Percentiles rank a stretch among this genome's conserved stretches.
phyloP scores from a whole-genome alignment of 2,888 invertebrate genomes.

The Fissipunctia ypsillon region DNA sequence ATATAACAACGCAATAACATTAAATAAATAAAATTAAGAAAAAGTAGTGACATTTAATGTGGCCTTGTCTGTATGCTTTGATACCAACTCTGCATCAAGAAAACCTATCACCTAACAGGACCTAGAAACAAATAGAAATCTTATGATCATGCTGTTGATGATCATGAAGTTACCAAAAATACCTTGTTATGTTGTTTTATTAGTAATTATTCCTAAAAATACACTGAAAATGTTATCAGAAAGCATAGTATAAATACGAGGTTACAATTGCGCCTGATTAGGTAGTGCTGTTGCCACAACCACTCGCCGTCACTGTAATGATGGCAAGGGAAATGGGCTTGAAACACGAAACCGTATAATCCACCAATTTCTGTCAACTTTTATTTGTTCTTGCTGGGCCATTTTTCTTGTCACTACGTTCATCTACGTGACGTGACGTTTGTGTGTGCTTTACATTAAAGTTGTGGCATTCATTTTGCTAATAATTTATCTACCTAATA shows the following conservation, averaged over 20 bases:
- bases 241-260: constrained; percentile 57
- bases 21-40: not conserved
- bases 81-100: not conserved
- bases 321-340: constrained; percentile 77
- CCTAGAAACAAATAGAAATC: not conserved
- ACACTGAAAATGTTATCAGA: constrained; percentile 56
- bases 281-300: constrained; percentile 64
- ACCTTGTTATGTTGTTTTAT: constrained; percentile 41
- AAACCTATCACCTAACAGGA: not conserved
- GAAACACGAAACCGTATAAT: constrained; percentile 81
- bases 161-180: constrained; percentile 46
- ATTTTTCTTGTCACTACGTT: constrained; percentile 52
- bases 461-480: not conserved
- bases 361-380: constrained; percentile 78
- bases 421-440: constrained; percentile 9
- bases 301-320: constrained; percentile 74
- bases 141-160: not conserved
- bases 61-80: not conserved
- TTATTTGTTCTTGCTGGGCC: constrained; percentile 71
- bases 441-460: not conserved
- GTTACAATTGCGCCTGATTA: constrained; percentile 72
- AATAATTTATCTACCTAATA: not conserved
- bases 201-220: constrained; percentile 51
- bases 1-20: not conserved
- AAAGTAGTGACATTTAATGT: too few species aligned